A percentile compares a stretch with the other conserved stretches of the same genome.
These are phyloP conservation scores for Sebastes jordani DNA, from an alignment of 2,797 vertebrate species.

Conservation along the genomic window DNA sequence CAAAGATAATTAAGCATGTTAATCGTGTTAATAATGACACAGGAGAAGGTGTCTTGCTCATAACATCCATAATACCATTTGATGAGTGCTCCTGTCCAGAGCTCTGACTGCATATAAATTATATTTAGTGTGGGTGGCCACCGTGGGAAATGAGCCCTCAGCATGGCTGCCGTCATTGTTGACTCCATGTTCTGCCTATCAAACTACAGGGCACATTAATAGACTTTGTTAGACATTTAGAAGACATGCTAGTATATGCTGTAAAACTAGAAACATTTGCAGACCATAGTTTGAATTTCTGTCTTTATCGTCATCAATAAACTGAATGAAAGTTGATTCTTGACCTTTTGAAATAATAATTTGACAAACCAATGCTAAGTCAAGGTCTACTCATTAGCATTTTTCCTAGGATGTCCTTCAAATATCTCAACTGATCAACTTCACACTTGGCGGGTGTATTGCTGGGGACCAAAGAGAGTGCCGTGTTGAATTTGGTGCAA, in stretches of 20 bases:
- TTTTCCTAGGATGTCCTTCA: neutral
- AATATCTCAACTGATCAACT: too few relatives aligned
- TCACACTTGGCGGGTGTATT: too few relatives aligned
- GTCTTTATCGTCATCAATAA: neutral
- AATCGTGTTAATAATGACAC: constrained; percentile 61
- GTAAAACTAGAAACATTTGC: constrained; percentile 6
- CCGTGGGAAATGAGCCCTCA: constrained; percentile 31
- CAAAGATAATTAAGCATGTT: constrained; percentile 32
- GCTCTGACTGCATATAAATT: constrained; percentile 29
- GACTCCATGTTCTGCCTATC: constrained; percentile 15
- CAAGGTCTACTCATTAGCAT: neutral
- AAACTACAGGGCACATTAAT: constrained; percentile 14
- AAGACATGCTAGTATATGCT: neutral
- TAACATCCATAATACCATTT: constrained; percentile 46
- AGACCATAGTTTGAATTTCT: neutral
- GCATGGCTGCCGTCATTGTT: constrained; percentile 24
- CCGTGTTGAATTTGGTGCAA: too few relatives aligned
- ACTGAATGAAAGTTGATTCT: neutral
- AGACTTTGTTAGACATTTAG: neutral
- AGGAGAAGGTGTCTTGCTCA: constrained; percentile 64
- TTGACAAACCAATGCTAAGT: neutral
- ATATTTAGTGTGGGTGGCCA: constrained; percentile 52
- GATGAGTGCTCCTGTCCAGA: constrained; percentile 43
- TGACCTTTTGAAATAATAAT: neutral
- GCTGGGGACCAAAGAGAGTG: too few relatives aligned